Evolutionary conservation across 1,140 invertebrate genomes (phyloP).

Genomic region (Laupala kohalensis): DNA sequence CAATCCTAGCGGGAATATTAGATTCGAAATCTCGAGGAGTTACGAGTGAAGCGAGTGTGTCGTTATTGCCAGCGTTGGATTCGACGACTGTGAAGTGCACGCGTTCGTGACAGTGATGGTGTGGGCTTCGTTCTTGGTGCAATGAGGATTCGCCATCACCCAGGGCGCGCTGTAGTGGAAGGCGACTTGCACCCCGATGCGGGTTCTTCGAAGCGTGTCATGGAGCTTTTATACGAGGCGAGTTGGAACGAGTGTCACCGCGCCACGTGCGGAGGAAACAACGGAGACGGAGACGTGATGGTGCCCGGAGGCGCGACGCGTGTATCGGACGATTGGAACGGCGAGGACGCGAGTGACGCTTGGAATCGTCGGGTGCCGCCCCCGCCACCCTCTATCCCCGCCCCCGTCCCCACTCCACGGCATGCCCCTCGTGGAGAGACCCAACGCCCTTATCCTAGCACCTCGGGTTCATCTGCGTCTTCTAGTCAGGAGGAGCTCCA

Average conservation of each 20-base stretch:
- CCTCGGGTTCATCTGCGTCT: background rate
- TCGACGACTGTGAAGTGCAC: no score
- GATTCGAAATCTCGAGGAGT: no score
- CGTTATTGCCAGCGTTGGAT: no score
- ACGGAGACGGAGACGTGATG: background rate
- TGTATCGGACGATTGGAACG: background rate
- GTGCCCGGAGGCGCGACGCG: no score
- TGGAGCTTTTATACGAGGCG: conserved; percentile 66
- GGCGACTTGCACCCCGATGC: conserved; percentile 29
- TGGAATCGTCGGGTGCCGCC: no score
- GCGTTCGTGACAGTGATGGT: no score
- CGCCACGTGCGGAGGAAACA: background rate
- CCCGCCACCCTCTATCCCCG: background rate
- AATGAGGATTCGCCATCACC: conserved; percentile 75
- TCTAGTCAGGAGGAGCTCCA: background rate
- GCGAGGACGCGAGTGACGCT: background rate
- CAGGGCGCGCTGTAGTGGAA: conserved; percentile 52
- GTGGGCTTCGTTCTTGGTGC: no score
- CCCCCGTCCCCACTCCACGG: conserved; percentile 1
- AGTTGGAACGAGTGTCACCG: conserved; percentile 51
- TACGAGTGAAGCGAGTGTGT: no score
- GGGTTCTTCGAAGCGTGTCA: conserved; percentile 30
- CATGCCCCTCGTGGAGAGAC: no score
- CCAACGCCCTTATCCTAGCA: background rate
- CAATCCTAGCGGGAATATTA: no score